phyloP scores from a whole-genome alignment of 2,888 invertebrate genomes.

The Thymelicus acteon region DNA sequence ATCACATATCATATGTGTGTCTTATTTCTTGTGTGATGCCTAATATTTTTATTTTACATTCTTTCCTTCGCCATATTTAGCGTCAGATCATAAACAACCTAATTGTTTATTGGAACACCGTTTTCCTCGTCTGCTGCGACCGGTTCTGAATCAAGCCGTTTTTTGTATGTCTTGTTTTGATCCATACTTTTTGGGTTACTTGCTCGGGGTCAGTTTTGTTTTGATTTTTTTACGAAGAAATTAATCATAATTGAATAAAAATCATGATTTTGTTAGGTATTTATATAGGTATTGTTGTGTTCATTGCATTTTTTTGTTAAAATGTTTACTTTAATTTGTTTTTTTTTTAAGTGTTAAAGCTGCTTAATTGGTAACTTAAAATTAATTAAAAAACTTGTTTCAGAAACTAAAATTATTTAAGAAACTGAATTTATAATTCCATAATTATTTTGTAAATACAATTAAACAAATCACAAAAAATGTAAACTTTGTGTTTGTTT shows the following conservation, averaged over 20 bases:
- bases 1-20: background rate
- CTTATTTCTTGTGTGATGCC: background rate
- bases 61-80: conserved; percentile 26
- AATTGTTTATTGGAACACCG: conserved; percentile 33
- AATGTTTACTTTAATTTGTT: no score
- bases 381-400: no score
- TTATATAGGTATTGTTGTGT: no score
- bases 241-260: conserved; percentile 2
- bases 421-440: no score
- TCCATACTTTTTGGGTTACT: conserved; percentile 40
- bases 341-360: no score
- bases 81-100: conserved; percentile 21
- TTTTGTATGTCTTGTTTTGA: conserved; percentile 31
- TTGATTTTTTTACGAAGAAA: conserved; percentile 53
- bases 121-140: conserved; percentile 38
- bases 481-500: no score
- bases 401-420: no score
- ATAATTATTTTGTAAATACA: no score
- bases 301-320: no score
- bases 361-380: no score
- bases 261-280: background rate
- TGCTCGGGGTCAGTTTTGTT: conserved; percentile 63
- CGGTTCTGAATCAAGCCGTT: conserved; percentile 34
- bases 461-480: no score
- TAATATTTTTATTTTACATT: conserved; percentile 16